Evolutionary conservation across 2,113 vertebrate species (phyloP), one percentile per base, ranked within the genome.

Genomic region (Hystrix cristata): DNA sequence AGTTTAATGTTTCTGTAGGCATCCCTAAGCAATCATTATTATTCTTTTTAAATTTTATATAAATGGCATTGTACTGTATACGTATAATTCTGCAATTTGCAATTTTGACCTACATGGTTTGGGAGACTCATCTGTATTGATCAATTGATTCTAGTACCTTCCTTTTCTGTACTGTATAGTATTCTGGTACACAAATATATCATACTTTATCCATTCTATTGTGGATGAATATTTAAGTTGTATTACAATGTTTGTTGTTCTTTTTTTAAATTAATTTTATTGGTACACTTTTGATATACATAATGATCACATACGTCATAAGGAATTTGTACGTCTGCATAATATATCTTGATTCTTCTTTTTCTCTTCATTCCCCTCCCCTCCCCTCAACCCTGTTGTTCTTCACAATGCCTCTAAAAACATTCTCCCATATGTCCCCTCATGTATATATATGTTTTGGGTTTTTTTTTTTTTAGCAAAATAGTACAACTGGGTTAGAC

Each of bases 381-480:
- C 38, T 38, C 38, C 38, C 38, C 38, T 38, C 38, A 38, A 38
- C 38, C 38, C 38, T 34, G 9, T 46, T 80, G 8, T 84, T 69
- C 59, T 67, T 21, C 74, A 38, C 4, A 90, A 93, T 21, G 62
- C 48, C 76, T 79, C 74, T 65, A 72, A 29, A 91, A 62, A 80
- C 43, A 55, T 46, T 71, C 43, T 67, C 43, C 74, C 27, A 7
- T 67, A 53, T 14, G 31, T 64, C 21, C 80, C 65, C 46, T 43
- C 48, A 31, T 51, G 31, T 67, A 48, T 12, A 16, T 64, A 90
- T 10, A 43, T 29, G 7, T 38, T 48, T 74, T 38, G 38, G 38
- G 90, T n/a, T 87, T 84, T 59, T 53, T 82, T 72, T 46, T 9
- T 64, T 89, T 92, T 69, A 91, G 38, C 21, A 67, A 87, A 67